Percentiles rank a stretch among this genome's conserved stretches.
These are phyloP conservation scores for Pheosia gnoma DNA, from an alignment of 2,888 invertebrate species.

Conservation along the genomic window DNA sequence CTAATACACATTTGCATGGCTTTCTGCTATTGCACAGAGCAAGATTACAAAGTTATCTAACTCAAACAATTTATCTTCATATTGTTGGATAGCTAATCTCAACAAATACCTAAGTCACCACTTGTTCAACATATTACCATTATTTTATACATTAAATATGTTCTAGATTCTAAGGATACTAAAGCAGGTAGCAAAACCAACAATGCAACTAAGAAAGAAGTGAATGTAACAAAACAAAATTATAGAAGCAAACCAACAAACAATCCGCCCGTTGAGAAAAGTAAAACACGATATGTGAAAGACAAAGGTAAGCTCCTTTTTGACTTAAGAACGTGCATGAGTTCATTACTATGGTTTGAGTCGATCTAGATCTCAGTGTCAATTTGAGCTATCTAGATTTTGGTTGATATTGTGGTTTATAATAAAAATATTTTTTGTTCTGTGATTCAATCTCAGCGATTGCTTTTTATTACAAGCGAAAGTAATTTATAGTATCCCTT, in stretches of 20 bases:
- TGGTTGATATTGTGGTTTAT: too few species aligned
- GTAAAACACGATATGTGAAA: constrained; percentile 42
- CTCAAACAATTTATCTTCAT: constrained; percentile 14
- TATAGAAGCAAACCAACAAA: constrained; percentile 40
- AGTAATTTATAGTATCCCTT: too few species aligned
- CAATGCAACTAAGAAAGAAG: constrained; percentile 46
- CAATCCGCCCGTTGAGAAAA: constrained; percentile 37
- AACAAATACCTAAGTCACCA: constrained; percentile 4
- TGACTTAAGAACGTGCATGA: neutral
- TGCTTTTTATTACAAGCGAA: too few species aligned
- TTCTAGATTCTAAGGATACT: constrained; percentile 58
- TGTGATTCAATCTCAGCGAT: too few species aligned
- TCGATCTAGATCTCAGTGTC: too few species aligned
- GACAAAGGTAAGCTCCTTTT: constrained; percentile 44
- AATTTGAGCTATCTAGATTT: too few species aligned
- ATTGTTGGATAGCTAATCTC: constrained; percentile 1
- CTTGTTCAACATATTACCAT: neutral
- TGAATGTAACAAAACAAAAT: constrained; percentile 38
- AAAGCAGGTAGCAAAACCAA: constrained; percentile 55
- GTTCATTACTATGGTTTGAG: too few species aligned
- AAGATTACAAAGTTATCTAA: constrained; percentile 13
- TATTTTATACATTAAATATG: neutral
- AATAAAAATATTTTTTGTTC: too few species aligned
- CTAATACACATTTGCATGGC: too few species aligned
- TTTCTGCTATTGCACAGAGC: too few species aligned